Conservation (phyloP, 2,113 vertebrate species). For the Myiagra hebetior region DNA sequence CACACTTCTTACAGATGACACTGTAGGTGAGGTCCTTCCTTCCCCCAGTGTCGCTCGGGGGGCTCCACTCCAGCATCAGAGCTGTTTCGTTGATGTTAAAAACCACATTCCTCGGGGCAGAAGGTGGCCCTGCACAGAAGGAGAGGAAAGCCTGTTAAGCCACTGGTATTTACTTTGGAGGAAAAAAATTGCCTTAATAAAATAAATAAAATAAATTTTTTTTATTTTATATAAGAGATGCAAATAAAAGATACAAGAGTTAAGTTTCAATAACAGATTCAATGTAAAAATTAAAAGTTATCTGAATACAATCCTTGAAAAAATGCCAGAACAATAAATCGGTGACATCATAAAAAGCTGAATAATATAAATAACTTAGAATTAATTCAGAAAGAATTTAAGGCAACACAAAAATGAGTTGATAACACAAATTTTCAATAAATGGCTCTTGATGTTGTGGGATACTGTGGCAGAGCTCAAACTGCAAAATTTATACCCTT, state of each 20-base stretch:
- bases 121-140: constrained; percentile 79
- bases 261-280: background rate
- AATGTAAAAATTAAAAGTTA: background rate
- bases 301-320: background rate
- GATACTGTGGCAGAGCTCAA: background rate
- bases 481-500: background rate
- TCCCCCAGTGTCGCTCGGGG: constrained; percentile 88
- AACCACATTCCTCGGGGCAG: constrained; percentile 81
- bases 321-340: background rate
- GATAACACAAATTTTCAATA: background rate
- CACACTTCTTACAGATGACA: constrained; percentile 88
- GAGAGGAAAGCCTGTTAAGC: background rate
- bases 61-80: constrained; percentile 92
- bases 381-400: background rate
- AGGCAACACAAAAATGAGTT: background rate
- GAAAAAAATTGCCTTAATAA: background rate
- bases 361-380: background rate
- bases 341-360: background rate
- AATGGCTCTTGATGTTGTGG: background rate
- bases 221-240: too few species aligned
- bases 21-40: constrained; percentile 92
- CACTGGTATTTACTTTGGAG: background rate
- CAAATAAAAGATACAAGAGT: background rate
- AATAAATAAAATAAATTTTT: too few species aligned
- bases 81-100: constrained; percentile 93